phyloP scores from a whole-genome alignment of 2,113 vertebrate species.

The Leuciscus idus region DNA sequence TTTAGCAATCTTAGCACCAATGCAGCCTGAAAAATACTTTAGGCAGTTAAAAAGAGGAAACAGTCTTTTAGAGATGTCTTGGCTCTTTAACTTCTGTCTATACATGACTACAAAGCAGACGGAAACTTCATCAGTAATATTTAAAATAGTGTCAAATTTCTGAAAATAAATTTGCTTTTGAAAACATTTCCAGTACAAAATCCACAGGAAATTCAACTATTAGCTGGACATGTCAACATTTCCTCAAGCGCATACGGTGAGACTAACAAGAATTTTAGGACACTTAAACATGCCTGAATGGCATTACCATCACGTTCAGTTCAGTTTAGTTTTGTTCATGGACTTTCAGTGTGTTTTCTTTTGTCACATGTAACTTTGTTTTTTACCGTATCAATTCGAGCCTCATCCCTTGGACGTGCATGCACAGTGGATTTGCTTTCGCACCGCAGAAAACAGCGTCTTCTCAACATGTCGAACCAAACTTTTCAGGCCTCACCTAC shows the following conservation, averaged over 20 bases:
- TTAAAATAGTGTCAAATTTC: background rate
- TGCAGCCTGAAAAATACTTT: background rate
- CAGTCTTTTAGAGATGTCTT: background rate
- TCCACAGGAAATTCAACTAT: background rate
- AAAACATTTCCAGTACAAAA: background rate
- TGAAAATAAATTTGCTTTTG: background rate
- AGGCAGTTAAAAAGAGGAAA: conserved; percentile 4
- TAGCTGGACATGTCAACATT: background rate
- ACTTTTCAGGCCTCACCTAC: too few relatives aligned
- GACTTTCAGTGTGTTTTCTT: too few relatives aligned
- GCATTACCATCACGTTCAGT: background rate
- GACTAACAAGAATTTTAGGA: background rate
- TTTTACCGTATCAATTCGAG: too few relatives aligned
- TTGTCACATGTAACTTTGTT: too few relatives aligned
- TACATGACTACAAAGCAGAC: background rate
- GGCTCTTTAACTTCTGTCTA: background rate
- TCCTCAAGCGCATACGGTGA: background rate
- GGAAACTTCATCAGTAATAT: background rate
- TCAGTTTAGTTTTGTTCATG: too few relatives aligned
- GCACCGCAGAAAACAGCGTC: too few relatives aligned
- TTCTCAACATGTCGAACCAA: too few relatives aligned
- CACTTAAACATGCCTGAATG: background rate
- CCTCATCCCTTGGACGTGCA: too few relatives aligned
- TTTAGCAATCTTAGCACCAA: conserved; percentile 32
- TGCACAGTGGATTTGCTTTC: too few relatives aligned